Evolutionary conservation across 1,140 invertebrate species (phyloP).

Genomic region (Bombus turneri): DNA sequence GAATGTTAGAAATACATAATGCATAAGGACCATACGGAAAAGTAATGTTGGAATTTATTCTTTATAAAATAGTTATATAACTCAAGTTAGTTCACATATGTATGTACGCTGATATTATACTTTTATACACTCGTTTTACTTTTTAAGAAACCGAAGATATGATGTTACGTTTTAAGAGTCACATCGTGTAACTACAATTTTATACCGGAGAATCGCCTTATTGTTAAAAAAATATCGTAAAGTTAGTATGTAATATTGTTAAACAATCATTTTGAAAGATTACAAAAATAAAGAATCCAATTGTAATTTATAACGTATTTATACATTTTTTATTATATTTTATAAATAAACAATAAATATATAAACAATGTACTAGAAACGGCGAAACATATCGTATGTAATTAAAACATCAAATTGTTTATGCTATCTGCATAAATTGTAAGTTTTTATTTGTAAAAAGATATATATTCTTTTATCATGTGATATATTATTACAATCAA

Average conservation of each 20-base stretch:
- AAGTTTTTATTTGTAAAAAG: constrained; percentile 15
- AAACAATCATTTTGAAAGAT: constrained; percentile 1
- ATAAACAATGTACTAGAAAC: constrained; percentile 1
- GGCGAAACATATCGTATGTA: neutral
- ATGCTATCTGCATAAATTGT: neutral
- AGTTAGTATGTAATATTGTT: neutral
- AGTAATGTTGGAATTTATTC: constrained; percentile 12
- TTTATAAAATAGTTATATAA: neutral
- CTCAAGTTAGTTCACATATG: neutral
- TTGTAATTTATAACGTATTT: neutral
- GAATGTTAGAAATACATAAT: constrained; percentile 2
- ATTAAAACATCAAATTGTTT: neutral
- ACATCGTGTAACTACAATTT: neutral
- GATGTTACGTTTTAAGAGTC: constrained; percentile 52
- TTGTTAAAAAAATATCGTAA: neutral
- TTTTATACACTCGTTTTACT: constrained; percentile 1
- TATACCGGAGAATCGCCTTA: neutral
- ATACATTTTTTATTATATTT: neutral
- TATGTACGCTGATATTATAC: neutral
- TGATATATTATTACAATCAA: neutral
- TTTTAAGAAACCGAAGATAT: constrained; percentile 16
- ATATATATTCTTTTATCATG: constrained; percentile 1
- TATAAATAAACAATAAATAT: neutral
- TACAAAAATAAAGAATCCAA: neutral
- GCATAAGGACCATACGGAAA: neutral